Evolutionary conservation across 1,140 invertebrate genomes (phyloP), one percentile per base, ranked within the genome.

Genomic region (Notospermus geniculatus): DNA sequence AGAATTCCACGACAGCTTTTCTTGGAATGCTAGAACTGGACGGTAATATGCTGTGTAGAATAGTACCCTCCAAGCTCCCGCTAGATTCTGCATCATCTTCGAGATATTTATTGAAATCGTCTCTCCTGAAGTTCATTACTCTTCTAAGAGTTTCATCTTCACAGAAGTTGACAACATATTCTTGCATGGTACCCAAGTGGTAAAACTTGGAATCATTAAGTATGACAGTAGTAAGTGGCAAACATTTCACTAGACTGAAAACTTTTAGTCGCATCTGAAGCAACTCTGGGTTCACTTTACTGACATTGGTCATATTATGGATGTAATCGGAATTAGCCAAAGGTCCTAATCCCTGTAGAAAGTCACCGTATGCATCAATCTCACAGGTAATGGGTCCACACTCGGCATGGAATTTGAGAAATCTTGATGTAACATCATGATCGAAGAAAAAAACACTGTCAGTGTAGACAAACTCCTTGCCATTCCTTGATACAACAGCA

Each of bases 281-380:
- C 30, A 77, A 64, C 27, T 61, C 66, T 36, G 63, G 56, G 0
- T 70, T 69, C 1, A 70, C 32, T 25, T 60, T 61, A 5, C 65
- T 73, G 4, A 79, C 72, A 72, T 77, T 81, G 13, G 64, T 66
- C 2, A 63, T 66, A 43, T 74, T 66, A 15, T 73, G 57, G 9
- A 76, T 73, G 59, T 80, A 82, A 15, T 70, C 69, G 25, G 62
- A 60, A 5, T 65, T 73, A 13, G 81, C 67, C 36, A 62, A 55
- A 23, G 66, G 64, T 1, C 83, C 83, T 4, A 84, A 65, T 4
- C 80, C 72, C 62, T 82, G 81, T 15, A 84, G 62, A 65, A 84
- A 84, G 65, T 84, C 83, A 13, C 81, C 79, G 70, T 84, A 84
- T n/a, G 79, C 80, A 75, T 82, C 81, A 52, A 84, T 77, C 72